Percentiles rank a stretch among this genome's conserved stretches.
phyloP scores from a whole-genome alignment of 2,797 vertebrate species.

The Acanthurus tractus region DNA sequence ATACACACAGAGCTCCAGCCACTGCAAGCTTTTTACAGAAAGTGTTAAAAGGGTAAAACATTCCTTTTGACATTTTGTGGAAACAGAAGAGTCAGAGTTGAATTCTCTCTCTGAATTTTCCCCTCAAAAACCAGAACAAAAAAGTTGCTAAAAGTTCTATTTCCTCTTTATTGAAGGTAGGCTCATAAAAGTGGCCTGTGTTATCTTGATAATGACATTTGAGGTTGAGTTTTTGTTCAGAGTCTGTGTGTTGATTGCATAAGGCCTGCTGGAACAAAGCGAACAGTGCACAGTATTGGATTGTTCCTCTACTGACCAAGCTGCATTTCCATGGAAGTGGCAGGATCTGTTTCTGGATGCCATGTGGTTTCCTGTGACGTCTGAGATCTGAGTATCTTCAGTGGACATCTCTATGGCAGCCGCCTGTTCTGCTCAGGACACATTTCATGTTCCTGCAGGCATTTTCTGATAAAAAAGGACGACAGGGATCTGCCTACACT shows the following conservation, averaged over 20 bases:
- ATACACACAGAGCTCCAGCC: not conserved
- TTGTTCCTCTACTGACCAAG: constrained; percentile 31
- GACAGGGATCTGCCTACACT: not conserved
- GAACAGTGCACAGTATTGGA: constrained; percentile 21
- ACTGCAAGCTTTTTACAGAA: not conserved
- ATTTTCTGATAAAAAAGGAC: constrained; percentile 10
- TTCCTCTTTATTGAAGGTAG: constrained; percentile 25
- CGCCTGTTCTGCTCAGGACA: constrained; percentile 53
- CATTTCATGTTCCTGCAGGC: constrained; percentile 47
- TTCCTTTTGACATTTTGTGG: not conserved
- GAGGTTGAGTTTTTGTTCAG: constrained; percentile 45
- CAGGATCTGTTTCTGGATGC: constrained; percentile 47
- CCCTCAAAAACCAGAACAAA: constrained; percentile 9
- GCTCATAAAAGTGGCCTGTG: constrained; percentile 11
- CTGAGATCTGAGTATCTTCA: constrained; percentile 55
- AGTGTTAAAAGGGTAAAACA: not conserved
- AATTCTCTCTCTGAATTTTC: constrained; percentile 17
- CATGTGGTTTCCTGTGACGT: constrained; percentile 60
- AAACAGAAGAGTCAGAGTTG: constrained; percentile 6
- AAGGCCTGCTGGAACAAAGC: constrained; percentile 28
- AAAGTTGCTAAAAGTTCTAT: not conserved
- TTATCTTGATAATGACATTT: constrained; percentile 33
- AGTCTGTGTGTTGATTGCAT: constrained; percentile 33
- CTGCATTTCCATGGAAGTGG: constrained; percentile 70
- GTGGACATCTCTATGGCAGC: constrained; percentile 53